Evolutionary conservation across 2,797 vertebrate genomes (phyloP), one percentile per base, ranked within the genome.

Genomic region (Esox lucius): DNA sequence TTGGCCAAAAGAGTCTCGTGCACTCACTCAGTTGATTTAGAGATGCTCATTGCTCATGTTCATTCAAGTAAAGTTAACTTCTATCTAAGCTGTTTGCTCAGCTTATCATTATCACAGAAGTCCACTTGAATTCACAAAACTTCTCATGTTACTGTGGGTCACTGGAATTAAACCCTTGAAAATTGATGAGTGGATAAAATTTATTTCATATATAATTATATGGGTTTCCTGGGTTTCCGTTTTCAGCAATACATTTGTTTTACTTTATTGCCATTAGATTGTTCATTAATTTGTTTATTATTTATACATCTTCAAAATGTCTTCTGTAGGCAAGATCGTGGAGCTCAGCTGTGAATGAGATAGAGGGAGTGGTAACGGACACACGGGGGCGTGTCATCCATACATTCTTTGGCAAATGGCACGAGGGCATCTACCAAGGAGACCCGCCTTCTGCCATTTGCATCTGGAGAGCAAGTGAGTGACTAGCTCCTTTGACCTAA

Each of bases 381-480:
- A 89, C 86, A 35, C 83, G 88, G 0, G 97, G 97, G 5, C 95
- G 93, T 75, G 92, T 94, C 0, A 85, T 97, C 33, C 95, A 95
- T 82, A 92, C 94, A 35, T 87, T 99, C 1, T 99, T 98, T 84
- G 98, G 98, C 66, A 99, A 97, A 85, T 99, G 98, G 98, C 94
- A 97, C 0, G 98, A 99, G 71, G 96, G 95, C 9, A 88, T 99
- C 73, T 99, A 96, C 85, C 95, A 94, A 19, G 97, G 97, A 4
- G 93, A 95, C 16, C 89, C 95, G 0, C 95, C 97, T 1, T 95
- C 95, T 17, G 92, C 97, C 72, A 92, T 91, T 0, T 97, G 96
- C 80, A 87, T 98, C 86, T 99, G 98, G 98, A 96, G 96, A 96
- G 93, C 97, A 75, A 96, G 98, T 99, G 79, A 95, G 97, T 96